Conservation (phyloP, 53 echinoderm and acorn worm species). For the Actinopyga echinites region DNA sequence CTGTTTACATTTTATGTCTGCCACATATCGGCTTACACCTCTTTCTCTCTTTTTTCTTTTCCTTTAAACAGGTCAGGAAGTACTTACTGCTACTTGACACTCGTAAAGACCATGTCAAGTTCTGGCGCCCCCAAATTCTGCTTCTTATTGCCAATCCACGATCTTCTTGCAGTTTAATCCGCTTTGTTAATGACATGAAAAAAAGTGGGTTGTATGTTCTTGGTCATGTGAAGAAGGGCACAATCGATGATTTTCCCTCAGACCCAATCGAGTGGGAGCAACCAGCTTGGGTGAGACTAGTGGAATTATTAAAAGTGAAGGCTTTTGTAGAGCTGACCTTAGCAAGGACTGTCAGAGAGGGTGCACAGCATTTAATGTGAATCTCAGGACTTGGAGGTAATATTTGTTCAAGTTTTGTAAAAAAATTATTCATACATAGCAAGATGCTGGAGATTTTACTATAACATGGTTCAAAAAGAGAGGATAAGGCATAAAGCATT, state of each 20-base stretch:
- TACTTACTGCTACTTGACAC: constrained; percentile 84
- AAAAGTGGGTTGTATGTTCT: constrained; percentile 92
- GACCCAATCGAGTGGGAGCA: constrained; percentile 78
- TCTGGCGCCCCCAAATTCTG: constrained; percentile 97
- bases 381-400: constrained; percentile 93
- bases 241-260: constrained; percentile 57
- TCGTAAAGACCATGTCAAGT: constrained; percentile 95
- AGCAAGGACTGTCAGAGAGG: constrained; percentile 77
- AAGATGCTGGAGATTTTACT: no score
- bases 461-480: no score
- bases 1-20: no score
- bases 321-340: constrained; percentile 90
- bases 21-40: no score
- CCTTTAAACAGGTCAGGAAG: constrained; percentile 95
- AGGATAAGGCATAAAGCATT: no score
- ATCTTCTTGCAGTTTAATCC: constrained; percentile 77
- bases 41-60: neutral
- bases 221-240: constrained; percentile 84
- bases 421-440: no score
- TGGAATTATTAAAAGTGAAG: constrained; percentile 84
- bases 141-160: constrained; percentile 91
- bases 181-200: constrained; percentile 98
- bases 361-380: constrained; percentile 82
- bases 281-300: constrained; percentile 81
- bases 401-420: neutral